Conservation (phyloP, 2,797 vertebrate species). For the Pygocentrus nattereri region DNA sequence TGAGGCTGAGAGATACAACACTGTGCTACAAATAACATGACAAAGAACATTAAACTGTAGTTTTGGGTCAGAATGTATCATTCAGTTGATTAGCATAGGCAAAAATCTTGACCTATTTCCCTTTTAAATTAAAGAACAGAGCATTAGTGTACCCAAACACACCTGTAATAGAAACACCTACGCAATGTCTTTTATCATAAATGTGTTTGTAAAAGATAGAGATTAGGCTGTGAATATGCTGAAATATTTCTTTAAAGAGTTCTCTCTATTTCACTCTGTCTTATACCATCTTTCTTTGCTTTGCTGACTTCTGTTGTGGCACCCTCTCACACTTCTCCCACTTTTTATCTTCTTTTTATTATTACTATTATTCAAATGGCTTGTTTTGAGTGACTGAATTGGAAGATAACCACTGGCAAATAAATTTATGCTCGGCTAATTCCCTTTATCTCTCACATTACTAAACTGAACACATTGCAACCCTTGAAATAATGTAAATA, state of each 20-base stretch:
- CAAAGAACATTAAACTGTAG: too few species aligned
- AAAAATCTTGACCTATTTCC: neutral
- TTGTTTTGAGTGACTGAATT: constrained; percentile 48
- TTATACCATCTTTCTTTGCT: neutral
- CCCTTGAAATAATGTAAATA: constrained; percentile 40
- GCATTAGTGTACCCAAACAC: neutral
- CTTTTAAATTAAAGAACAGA: neutral
- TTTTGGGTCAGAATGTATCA: neutral
- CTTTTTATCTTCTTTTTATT: constrained; percentile 8
- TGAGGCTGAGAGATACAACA: too few species aligned
- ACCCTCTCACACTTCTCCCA: constrained; percentile 16
- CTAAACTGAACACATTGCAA: constrained; percentile 33
- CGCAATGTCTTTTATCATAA: neutral
- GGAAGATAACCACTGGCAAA: constrained; percentile 50
- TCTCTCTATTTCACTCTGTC: neutral
- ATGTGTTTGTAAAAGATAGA: neutral
- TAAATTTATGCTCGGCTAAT: constrained; percentile 45
- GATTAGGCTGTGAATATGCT: neutral
- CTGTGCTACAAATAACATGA: too few species aligned
- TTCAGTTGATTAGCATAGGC: neutral
- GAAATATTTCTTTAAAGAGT: neutral
- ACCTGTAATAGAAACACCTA: neutral
- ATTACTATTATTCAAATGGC: constrained; percentile 53
- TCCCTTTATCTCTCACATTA: constrained; percentile 41
- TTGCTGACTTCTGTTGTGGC: constrained; percentile 40